Evolutionary conservation across 2,888 invertebrate species (phyloP).

Genomic region (Epinotia ramella): DNA sequence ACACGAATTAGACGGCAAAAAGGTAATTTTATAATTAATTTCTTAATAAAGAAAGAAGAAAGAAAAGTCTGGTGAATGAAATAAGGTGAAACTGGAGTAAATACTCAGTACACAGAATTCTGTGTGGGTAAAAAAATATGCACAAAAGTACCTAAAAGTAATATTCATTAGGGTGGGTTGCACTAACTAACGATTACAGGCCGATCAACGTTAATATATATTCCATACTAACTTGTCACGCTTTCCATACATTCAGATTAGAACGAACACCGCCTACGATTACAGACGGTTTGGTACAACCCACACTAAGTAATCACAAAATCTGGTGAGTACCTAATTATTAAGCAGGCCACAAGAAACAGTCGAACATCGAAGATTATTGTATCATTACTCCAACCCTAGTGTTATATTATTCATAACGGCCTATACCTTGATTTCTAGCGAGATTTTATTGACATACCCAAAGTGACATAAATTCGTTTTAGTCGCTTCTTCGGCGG

Average conservation of each 20-base stretch:
- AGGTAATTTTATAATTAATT: slow-evolving; percentile 87
- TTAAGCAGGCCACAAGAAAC: neutral
- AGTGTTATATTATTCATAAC: slow-evolving; percentile 42
- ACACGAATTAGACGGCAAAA: slow-evolving; percentile 99
- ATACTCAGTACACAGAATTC: too few relatives aligned
- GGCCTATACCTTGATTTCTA: slow-evolving; percentile 55
- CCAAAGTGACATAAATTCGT: slow-evolving; percentile 59
- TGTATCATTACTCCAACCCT: slow-evolving; percentile 15
- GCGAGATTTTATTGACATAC: slow-evolving; percentile 61
- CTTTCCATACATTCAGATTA: too few relatives aligned
- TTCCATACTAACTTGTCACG: too few relatives aligned
- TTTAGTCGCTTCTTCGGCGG: slow-evolving; percentile 26
- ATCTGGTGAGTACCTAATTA: neutral
- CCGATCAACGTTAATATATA: too few relatives aligned
- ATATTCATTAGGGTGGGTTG: neutral
- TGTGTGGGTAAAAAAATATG: too few relatives aligned
- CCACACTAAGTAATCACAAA: neutral
- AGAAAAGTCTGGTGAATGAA: neutral
- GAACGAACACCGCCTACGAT: too few relatives aligned
- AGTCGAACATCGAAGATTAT: slow-evolving; percentile 9
- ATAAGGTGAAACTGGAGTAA: too few relatives aligned
- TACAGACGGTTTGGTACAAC: too few relatives aligned
- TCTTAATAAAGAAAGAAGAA: neutral
- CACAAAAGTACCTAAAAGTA: too few relatives aligned
- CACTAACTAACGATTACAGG: too few relatives aligned